phyloP scores from a whole-genome alignment of 2,113 vertebrate species.

The Sinocyclocheilus maitianheensis region DNA sequence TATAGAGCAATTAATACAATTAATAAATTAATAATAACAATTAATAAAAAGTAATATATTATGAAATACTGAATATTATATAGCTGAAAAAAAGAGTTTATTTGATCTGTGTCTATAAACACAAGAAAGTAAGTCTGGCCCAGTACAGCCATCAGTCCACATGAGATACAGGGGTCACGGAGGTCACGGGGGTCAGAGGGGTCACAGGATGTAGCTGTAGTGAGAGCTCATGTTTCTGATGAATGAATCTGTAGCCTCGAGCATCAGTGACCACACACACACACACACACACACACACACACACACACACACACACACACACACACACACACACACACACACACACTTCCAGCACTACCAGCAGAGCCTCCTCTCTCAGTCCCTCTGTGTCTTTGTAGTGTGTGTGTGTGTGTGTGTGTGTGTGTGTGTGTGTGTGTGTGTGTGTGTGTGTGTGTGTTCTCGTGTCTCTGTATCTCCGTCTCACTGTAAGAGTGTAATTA shows the following conservation, averaged over 20 bases:
- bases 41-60: too few species aligned
- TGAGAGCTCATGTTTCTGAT: conserved; percentile 42
- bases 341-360: not conserved
- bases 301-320: not conserved
- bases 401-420: not conserved
- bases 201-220: conserved; percentile 49
- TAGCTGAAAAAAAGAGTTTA: too few species aligned
- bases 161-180: conserved; percentile 13
- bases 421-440: not conserved
- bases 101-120: not conserved
- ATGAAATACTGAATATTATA: too few species aligned
- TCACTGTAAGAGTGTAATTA: too few species aligned
- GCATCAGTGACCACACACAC: not conserved
- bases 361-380: too few species aligned
- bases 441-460: not conserved
- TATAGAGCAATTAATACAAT: too few species aligned
- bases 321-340: not conserved
- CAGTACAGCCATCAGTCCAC: not conserved
- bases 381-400: too few species aligned
- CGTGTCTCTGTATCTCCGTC: too few species aligned
- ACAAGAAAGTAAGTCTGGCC: not conserved
- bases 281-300: not conserved
- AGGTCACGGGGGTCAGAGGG: conserved; percentile 10
- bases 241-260: conserved; percentile 17
- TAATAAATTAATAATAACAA: too few species aligned